Evolutionary conservation across 2,888 invertebrate species (phyloP).

Genomic region (Lordiphosa fenestrarum): DNA sequence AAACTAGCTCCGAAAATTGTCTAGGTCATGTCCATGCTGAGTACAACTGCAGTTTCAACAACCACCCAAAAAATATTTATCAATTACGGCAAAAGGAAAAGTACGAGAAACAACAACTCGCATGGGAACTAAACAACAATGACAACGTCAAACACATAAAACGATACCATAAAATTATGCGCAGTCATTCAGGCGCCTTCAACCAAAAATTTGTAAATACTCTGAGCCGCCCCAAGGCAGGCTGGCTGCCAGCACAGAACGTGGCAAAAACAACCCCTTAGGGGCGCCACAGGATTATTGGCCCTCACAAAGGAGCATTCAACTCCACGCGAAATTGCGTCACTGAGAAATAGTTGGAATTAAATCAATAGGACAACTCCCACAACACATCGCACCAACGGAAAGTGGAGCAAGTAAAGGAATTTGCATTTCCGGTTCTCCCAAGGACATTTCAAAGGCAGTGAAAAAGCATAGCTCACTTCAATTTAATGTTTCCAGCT

Average conservation of each 20-base stretch:
- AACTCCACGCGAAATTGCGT: slow-evolving; percentile 64
- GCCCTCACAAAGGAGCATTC: slow-evolving; percentile 46
- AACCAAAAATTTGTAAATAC: slow-evolving; percentile 31
- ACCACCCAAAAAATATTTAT: slow-evolving; percentile 34
- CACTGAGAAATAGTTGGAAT: slow-evolving; percentile 56
- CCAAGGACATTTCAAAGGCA: slow-evolving; percentile 67
- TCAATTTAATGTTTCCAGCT: slow-evolving; percentile 25
- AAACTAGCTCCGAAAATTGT: slow-evolving; percentile 37
- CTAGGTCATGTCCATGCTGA: slow-evolving; percentile 53
- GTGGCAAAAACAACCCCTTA: slow-evolving; percentile 66
- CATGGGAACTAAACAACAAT: slow-evolving; percentile 27
- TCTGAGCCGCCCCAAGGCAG: slow-evolving; percentile 2
- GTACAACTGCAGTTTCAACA: slow-evolving; percentile 41
- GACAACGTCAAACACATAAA: slow-evolving; percentile 42
- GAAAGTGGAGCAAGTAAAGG: slow-evolving; percentile 44
- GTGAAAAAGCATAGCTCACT: slow-evolving; percentile 41
- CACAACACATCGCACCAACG: slow-evolving; percentile 39
- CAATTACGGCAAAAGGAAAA: slow-evolving; percentile 42
- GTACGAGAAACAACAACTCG: slow-evolving; percentile 9
- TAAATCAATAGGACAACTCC: slow-evolving; percentile 74
- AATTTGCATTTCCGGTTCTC: slow-evolving; percentile 56
- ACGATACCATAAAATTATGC: slow-evolving; percentile 65
- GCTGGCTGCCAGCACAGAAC: slow-evolving; percentile 28
- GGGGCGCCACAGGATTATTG: slow-evolving; percentile 53
- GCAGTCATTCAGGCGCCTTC: slow-evolving; percentile 65